phyloP scores from a whole-genome alignment of 2,113 vertebrate species.

The Spheniscus mendiculus region DNA sequence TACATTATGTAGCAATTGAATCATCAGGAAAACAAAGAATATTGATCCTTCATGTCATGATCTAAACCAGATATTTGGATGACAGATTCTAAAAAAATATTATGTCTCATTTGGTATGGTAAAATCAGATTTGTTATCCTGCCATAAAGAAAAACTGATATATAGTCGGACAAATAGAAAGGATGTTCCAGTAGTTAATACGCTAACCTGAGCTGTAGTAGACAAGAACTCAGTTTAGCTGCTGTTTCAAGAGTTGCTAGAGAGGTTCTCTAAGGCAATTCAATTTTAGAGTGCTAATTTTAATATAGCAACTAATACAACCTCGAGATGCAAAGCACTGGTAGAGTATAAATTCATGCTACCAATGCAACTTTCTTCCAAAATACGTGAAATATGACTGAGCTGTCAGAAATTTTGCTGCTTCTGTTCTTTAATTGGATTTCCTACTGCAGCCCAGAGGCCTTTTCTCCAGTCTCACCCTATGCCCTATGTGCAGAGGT shows the following conservation, averaged over 20 bases:
- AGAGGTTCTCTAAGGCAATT: neutral
- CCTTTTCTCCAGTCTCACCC: neutral
- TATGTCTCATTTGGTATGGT: neutral
- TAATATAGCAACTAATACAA: neutral
- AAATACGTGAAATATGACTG: neutral
- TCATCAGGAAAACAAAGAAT: constrained; percentile 14
- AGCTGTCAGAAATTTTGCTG: neutral
- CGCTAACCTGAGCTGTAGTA: neutral
- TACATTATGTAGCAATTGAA: constrained; percentile 39
- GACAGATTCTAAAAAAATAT: neutral
- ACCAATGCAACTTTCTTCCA: neutral
- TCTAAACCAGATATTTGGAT: neutral
- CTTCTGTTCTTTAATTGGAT: neutral
- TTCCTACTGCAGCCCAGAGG: neutral
- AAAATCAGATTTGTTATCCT: neutral
- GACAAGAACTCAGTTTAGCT: neutral
- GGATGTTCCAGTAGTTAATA: neutral
- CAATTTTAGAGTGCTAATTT: neutral
- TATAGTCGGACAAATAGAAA: neutral
- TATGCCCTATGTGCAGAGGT: neutral
- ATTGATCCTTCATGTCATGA: constrained; percentile 14
- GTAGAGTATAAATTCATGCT: neutral
- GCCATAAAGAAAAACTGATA: neutral
- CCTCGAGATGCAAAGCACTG: neutral
- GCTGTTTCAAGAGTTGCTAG: neutral